These are phyloP conservation scores for Centruroides sculpturatus DNA, from an alignment of 1,140 invertebrate species.

Conservation along the genomic window DNA sequence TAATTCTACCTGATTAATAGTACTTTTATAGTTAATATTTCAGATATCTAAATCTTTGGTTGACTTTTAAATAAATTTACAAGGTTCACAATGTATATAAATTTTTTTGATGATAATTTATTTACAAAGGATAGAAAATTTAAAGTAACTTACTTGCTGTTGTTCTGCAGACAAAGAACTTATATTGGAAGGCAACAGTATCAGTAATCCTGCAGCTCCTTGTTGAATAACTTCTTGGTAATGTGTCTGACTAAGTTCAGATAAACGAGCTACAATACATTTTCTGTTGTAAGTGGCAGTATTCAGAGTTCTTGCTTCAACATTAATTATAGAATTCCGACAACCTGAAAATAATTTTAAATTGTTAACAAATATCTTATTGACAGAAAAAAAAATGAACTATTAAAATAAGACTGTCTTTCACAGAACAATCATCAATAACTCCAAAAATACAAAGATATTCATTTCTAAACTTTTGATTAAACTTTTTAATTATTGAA, in stretches of 20 bases:
- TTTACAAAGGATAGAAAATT: no score
- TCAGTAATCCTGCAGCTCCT: slow-evolving; percentile 61
- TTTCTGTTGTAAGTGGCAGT: slow-evolving; percentile 74
- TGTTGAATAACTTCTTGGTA: slow-evolving; percentile 60
- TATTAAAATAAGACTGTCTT: background rate
- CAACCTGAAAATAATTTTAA: slow-evolving; percentile 45
- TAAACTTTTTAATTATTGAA: no score
- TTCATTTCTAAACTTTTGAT: no score
- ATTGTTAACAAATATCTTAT: background rate
- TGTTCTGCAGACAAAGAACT: slow-evolving; percentile 44
- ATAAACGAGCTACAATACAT: slow-evolving; percentile 63
- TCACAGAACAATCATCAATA: background rate
- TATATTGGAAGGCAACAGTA: slow-evolving; percentile 66
- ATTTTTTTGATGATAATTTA: no score
- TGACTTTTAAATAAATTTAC: no score
- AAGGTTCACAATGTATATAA: no score
- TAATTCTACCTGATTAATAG: no score
- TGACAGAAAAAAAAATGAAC: background rate
- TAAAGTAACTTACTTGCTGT: slow-evolving; percentile 41
- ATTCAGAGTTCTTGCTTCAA: slow-evolving; percentile 73
- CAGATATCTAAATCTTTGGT: no score
- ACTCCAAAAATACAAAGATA: background rate
- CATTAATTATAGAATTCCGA: slow-evolving; percentile 57
- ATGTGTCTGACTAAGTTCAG: slow-evolving; percentile 57
- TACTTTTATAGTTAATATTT: no score